phyloP scores from a whole-genome alignment of 2,797 vertebrate species.

The Thunnus albacares region DNA sequence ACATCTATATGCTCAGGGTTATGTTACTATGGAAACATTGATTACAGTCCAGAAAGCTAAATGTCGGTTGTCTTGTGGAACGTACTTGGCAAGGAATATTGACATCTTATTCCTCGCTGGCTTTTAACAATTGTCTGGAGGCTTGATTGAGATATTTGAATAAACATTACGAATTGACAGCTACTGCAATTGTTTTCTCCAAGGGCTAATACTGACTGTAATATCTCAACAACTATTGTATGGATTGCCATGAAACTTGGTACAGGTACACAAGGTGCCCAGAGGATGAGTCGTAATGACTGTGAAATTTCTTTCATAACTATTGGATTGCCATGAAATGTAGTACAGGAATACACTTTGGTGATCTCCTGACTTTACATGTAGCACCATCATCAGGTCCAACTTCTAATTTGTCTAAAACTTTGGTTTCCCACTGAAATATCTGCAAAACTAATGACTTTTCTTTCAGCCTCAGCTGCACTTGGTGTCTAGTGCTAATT shows the following conservation, averaged over 20 bases:
- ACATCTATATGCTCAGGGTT: conserved; percentile 22
- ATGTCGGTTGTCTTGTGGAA: conserved; percentile 26
- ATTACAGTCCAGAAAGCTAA: conserved; percentile 18
- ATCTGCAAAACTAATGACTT: no score
- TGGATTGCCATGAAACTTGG: neutral
- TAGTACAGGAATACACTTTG: no score
- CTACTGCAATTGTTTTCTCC: neutral
- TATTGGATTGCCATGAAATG: no score
- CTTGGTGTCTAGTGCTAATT: no score
- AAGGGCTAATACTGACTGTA: conserved; percentile 9
- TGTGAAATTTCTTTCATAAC: no score
- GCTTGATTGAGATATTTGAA: conserved; percentile 34
- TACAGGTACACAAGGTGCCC: neutral
- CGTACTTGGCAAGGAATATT: conserved; percentile 20
- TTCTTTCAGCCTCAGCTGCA: no score
- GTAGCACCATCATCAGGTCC: no score
- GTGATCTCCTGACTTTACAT: no score
- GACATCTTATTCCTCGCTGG: neutral
- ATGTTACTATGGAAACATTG: conserved; percentile 41
- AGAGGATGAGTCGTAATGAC: neutral
- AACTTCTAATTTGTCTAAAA: no score
- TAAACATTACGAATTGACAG: conserved; percentile 26
- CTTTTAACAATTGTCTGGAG: conserved; percentile 26
- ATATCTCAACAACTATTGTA: neutral
- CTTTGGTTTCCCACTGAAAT: no score